phyloP scores from a whole-genome alignment of 2,113 vertebrate genomes.

The Nothoprocta perdicaria region DNA sequence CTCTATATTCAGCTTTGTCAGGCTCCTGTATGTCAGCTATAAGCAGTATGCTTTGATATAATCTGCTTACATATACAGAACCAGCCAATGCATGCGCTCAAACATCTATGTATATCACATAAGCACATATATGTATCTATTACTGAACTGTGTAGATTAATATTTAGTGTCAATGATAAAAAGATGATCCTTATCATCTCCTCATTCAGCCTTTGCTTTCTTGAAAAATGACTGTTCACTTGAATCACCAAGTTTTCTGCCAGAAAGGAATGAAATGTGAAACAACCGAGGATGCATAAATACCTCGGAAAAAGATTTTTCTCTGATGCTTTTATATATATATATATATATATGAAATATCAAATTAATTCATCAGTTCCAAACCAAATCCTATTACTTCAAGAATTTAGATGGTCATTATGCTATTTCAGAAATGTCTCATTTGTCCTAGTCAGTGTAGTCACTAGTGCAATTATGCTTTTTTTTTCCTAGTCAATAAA shows the following conservation, averaged over 20 bases:
- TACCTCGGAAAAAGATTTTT: background rate
- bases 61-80: background rate
- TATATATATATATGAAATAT: background rate
- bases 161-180: slow-evolving; percentile 10
- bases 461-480: background rate
- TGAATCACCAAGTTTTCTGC: background rate
- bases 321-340: background rate
- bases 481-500: background rate
- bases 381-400: background rate
- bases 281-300: background rate
- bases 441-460: slow-evolving; percentile 27
- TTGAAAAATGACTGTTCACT: background rate
- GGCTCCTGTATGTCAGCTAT: background rate
- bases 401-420: background rate
- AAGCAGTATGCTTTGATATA: background rate
- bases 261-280: background rate
- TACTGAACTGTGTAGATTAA: background rate
- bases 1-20: background rate
- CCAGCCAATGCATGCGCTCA: background rate
- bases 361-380: slow-evolving; percentile 23
- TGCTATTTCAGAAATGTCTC: background rate
- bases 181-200: background rate
- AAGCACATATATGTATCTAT: background rate
- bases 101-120: background rate
- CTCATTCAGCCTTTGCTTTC: background rate